These are phyloP conservation scores for Cetonia aurata DNA, from an alignment of 2,888 invertebrate species.

Conservation along the genomic window DNA sequence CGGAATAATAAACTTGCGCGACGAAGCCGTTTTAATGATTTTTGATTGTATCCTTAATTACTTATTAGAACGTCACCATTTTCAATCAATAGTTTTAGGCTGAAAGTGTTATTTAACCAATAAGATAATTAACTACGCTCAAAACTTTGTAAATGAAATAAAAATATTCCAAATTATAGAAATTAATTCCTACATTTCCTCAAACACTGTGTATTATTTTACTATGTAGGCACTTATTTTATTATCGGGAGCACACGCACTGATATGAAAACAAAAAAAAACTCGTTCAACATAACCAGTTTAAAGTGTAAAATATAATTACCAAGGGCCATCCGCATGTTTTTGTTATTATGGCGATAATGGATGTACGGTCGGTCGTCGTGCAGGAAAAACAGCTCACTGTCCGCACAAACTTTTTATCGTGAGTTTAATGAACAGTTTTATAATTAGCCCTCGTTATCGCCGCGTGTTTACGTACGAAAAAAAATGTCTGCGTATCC, in stretches of 20 bases:
- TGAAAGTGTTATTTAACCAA: no score
- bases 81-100: no score
- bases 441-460: constrained; percentile 24
- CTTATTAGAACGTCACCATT: no score
- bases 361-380: background rate
- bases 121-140: no score
- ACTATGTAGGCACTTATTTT: no score
- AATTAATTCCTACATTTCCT: no score
- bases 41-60: no score
- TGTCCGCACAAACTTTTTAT: constrained; percentile 11
- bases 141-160: no score
- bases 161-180: no score
- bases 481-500: constrained; percentile 15
- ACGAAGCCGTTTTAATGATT: no score
- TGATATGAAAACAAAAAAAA: background rate
- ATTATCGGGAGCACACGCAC: background rate
- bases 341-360: constrained; percentile 14
- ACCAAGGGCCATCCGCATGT: constrained; percentile 2
- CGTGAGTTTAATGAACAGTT: constrained; percentile 28
- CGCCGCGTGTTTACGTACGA: background rate
- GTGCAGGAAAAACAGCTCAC: background rate
- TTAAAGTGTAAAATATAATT: constrained; percentile 18
- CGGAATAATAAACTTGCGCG: no score
- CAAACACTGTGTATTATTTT: no score
- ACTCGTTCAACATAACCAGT: constrained; percentile 3